A percentile compares a stretch with the other conserved stretches of the same genome.
Conservation (phyloP, 1,140 invertebrate genomes). For the Aphelinus certus region DNA sequence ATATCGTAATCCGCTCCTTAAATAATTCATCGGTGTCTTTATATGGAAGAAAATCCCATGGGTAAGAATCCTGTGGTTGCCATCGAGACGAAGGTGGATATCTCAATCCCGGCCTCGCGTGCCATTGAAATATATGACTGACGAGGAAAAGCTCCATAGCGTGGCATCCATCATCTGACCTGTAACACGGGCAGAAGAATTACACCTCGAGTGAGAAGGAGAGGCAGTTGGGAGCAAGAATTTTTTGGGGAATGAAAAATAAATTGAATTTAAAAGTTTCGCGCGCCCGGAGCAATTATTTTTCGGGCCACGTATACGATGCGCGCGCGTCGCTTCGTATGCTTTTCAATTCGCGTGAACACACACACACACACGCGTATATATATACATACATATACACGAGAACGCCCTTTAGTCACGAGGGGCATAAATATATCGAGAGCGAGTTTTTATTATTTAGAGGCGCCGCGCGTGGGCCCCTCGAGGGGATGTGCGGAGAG, state of each 20-base stretch:
- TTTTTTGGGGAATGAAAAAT: constrained; percentile 30
- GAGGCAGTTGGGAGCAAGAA: neutral
- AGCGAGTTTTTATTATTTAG: constrained; percentile 59
- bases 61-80: neutral
- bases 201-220: neutral
- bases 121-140: neutral
- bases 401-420: neutral
- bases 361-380: no score
- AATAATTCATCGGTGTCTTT: constrained; percentile 25
- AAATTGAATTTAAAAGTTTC: constrained; percentile 36
- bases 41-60: neutral
- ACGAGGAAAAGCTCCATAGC: neutral
- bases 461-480: constrained; percentile 19
- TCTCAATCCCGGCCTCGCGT: constrained; percentile 13
- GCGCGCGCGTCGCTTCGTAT: neutral
- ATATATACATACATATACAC: no score
- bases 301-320: neutral
- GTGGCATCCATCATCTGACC: neutral
- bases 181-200: constrained; percentile 12
- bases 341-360: constrained; percentile 31
- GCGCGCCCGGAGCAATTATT: constrained; percentile 18
- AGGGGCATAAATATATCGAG: constrained; percentile 41
- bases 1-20: constrained; percentile 21
- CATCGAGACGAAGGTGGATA: constrained; percentile 20
- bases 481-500: neutral